phyloP scores from a whole-genome alignment of 2,113 vertebrate species.

The Agapornis roseicollis region DNA sequence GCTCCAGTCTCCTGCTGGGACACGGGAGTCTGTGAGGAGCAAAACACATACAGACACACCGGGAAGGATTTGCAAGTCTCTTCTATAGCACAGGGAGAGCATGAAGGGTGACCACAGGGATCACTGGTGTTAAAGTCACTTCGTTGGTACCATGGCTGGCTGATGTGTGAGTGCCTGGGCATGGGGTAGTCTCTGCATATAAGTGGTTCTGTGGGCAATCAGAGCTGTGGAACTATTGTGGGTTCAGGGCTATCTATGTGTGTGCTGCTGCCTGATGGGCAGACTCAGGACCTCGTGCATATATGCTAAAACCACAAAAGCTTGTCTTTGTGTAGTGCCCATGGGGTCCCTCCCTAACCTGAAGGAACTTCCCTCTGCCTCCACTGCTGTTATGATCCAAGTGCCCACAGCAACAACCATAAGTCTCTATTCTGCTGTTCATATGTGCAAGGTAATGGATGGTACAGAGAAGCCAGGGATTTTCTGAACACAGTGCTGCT shows the following conservation, averaged over 20 bases:
- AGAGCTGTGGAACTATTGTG: not conserved
- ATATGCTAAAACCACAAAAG: not conserved
- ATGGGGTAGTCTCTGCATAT: rapidly evolving
- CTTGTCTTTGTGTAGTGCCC: rapidly evolving
- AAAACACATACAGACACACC: rapidly evolving
- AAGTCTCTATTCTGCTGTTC: not conserved
- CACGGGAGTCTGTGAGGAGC: not conserved
- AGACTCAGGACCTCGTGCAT: not conserved
- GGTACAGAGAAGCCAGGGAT: not conserved
- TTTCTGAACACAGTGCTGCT: not conserved
- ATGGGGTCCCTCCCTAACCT: not conserved
- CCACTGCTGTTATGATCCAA: not conserved
- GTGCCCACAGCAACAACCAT: not conserved
- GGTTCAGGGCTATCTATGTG: too few relatives aligned
- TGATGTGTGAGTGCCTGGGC: not conserved
- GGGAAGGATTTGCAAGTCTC: not conserved
- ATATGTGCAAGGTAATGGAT: rapidly evolving
- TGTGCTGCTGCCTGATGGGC: not conserved
- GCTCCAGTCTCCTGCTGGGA: not conserved
- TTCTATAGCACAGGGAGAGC: not conserved
- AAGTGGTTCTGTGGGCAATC: rapidly evolving
- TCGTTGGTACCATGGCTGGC: rapidly evolving
- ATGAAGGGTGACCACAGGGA: not conserved
- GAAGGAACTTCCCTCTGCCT: not conserved
- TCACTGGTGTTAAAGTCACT: too few relatives aligned